A percentile compares a stretch with the other conserved stretches of the same genome.
Conservation (phyloP, 2,888 invertebrate species). For the Cosmia trapezina region DNA sequence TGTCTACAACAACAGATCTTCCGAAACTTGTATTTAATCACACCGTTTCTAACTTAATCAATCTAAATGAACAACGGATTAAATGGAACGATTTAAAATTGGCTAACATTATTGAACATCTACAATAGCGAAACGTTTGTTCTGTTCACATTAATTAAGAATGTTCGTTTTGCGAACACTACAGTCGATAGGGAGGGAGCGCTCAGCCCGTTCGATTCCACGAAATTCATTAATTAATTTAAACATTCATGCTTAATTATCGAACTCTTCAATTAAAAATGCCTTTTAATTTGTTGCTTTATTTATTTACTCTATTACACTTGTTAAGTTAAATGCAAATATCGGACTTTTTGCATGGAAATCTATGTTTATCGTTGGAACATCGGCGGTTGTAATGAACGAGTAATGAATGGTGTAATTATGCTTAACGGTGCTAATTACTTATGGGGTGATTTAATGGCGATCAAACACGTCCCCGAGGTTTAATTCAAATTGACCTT, state of each 20-base stretch:
- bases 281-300: constrained; percentile 86
- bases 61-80: constrained; percentile 70
- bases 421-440: constrained; percentile 69
- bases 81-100: constrained; percentile 73
- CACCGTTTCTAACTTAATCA: constrained; percentile 66
- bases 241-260: constrained; percentile 89
- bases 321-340: constrained; percentile 76
- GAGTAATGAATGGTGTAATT: constrained; percentile 73
- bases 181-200: constrained; percentile 70
- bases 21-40: constrained; percentile 60
- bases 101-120: constrained; percentile 76
- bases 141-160: constrained; percentile 85
- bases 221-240: constrained; percentile 88
- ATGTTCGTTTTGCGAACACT: constrained; percentile 81
- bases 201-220: constrained; percentile 73
- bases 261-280: constrained; percentile 87
- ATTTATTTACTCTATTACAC: constrained; percentile 78
- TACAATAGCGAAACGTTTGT: constrained; percentile 81
- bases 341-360: constrained; percentile 71
- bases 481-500: constrained; percentile 62
- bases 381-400: constrained; percentile 67
- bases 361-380: constrained; percentile 68
- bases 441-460: constrained; percentile 65
- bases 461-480: constrained; percentile 55
- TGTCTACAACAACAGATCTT: constrained; percentile 53